phyloP scores from a whole-genome alignment of 1,140 invertebrate genomes.

The Formica selysi region DNA sequence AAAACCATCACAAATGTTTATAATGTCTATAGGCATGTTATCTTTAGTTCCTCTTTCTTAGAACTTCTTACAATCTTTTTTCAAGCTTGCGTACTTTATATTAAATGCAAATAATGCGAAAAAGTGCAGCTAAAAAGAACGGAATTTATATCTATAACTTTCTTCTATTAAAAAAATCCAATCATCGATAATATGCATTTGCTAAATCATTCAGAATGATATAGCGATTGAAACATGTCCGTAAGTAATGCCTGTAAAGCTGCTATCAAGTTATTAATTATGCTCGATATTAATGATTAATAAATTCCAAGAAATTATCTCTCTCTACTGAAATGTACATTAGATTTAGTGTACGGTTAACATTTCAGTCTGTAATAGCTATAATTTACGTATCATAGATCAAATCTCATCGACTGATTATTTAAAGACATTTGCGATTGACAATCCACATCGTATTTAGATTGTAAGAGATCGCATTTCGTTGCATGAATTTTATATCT shows the following conservation, averaged over 20 bases:
- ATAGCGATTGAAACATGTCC: neutral
- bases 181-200: slow-evolving; percentile 8
- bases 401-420: slow-evolving; percentile 18
- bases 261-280: neutral
- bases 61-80: slow-evolving; percentile 22
- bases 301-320: neutral
- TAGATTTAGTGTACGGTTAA: slow-evolving; percentile 30
- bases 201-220: neutral
- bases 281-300: slow-evolving; percentile 13
- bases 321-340: slow-evolving; percentile 9
- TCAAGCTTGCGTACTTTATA: neutral
- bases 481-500: slow-evolving; percentile 14
- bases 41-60: neutral
- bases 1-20: slow-evolving; percentile 29
- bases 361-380: slow-evolving; percentile 40
- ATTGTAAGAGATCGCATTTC: slow-evolving; percentile 30
- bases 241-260: slow-evolving; percentile 27
- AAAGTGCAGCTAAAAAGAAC: slow-evolving; percentile 7
- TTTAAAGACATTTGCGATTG: slow-evolving; percentile 23
- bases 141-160: slow-evolving; percentile 11
- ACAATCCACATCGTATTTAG: neutral
- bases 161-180: slow-evolving; percentile 24
- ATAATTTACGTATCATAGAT: slow-evolving; percentile 20
- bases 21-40: neutral
- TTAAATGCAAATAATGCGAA: slow-evolving; percentile 20